Base-by-base conservation (phyloP, 1,140 invertebrate species). In the Ips typographus region DNA sequence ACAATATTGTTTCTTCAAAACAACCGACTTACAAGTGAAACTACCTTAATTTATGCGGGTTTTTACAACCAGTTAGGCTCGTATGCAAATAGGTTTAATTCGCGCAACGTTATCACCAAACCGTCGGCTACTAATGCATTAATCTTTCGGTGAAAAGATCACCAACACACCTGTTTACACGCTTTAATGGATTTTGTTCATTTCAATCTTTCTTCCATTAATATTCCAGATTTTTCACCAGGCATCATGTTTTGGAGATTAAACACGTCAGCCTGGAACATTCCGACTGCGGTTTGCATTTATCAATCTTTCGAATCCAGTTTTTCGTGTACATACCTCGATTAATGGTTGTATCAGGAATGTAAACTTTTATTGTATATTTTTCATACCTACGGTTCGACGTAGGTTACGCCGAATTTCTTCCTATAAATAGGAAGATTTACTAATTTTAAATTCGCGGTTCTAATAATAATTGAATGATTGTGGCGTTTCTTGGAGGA, bases 41-140 rank as follows among this genome's bases (percentile, higher is more conserved):
- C 44, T 49, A 8, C 44, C 22, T 22, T 37, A 56, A 56, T 37
- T 56, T 56, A 56, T 56, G 53, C 53, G 39, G 39, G 8, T 56
- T 38, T 37, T 38, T 38, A 6, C 53, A 49, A 49, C 53, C 22
- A 22, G 53, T 39, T 6, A 3, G 53, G 53, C 39, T 37, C 7
- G 22, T 56, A 56, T 56, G 53, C 39, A 59, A 42, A 41, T 41
- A 41, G 4, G 37, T 2, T 59, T 41, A 59, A 41, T 59, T 42
- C 40, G 57, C 41, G 37, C n/a, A 42, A 42, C 57, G 40, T 59
- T 59, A 59, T 59, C 57, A 59, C 40, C 40, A 59, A 59, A 39
- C 40, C 37, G 57, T 41, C 42, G 42, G 57, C 57, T 59, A 59
- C 57, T 59, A 59, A 59, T 39, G 40, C 57, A 59, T 59, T 59